phyloP scores from a whole-genome alignment of 1,140 invertebrate genomes.

The Prorops nasuta region DNA sequence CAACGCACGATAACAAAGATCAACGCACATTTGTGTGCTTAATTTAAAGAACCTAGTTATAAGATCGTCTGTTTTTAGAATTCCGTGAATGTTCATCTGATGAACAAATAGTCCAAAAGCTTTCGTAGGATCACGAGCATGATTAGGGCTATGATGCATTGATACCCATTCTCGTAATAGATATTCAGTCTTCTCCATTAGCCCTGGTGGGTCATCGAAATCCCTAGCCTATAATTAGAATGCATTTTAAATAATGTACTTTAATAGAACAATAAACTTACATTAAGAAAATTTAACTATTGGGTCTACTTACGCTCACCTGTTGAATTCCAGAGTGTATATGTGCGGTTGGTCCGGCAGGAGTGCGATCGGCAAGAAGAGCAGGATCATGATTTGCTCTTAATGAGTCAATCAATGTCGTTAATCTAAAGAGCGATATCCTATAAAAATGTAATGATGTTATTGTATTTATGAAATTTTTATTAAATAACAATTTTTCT shows the following conservation, averaged over 20 bases:
- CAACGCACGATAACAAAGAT: conserved; percentile 84
- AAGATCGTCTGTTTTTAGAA: conserved; percentile 95
- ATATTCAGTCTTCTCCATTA: conserved; percentile 94
- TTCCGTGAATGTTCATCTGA: conserved; percentile 95
- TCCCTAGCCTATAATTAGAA: conserved; percentile 69
- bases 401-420: conserved; percentile 73
- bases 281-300: conserved; percentile 1
- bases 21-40: conserved; percentile 95
- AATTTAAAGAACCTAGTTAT: conserved; percentile 97
- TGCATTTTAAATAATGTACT: conserved; percentile 8
- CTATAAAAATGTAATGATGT: conserved; percentile 29
- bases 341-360: conserved; percentile 78
- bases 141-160: conserved; percentile 79
- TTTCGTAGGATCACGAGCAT: conserved; percentile 84
- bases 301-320: conserved; percentile 62
- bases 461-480: too few relatives aligned
- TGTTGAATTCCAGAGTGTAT: conserved; percentile 90
- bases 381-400: conserved; percentile 70
- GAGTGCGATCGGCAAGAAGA: conserved; percentile 68
- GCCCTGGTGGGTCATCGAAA: conserved; percentile 89
- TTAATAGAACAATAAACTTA: conserved; percentile 5
- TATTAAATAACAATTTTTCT: too few relatives aligned
- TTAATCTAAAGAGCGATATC: conserved; percentile 58
- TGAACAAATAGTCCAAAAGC: conserved; percentile 94
- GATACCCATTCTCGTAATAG: conserved; percentile 93